Conservation (phyloP, 2,888 invertebrate genomes). For the Pilophorus perplexus region DNA sequence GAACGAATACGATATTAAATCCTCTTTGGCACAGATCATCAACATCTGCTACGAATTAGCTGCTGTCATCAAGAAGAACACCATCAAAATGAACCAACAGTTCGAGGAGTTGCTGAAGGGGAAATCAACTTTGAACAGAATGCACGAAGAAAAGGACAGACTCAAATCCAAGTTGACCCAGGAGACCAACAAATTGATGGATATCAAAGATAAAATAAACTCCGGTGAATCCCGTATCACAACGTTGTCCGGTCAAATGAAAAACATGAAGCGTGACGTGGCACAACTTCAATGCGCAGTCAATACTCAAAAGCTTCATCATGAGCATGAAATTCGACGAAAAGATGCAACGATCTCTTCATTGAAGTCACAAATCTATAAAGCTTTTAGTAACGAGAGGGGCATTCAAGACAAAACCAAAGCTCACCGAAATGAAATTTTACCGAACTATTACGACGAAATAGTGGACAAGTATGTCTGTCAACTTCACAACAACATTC, state of each 20-base stretch:
- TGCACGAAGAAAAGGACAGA: background rate
- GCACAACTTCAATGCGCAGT: constrained; percentile 3
- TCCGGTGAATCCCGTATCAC: background rate
- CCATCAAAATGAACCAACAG: background rate
- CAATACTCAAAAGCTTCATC: constrained; percentile 11
- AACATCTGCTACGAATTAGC: constrained; percentile 32
- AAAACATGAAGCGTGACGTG: constrained; percentile 17
- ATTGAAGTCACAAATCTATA: constrained; percentile 21
- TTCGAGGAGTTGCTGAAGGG: background rate
- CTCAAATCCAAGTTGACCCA: background rate
- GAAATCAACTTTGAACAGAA: constrained; percentile 4
- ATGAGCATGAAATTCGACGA: constrained; percentile 25
- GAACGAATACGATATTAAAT: background rate
- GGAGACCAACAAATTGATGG: constrained; percentile 1
- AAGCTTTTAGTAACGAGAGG: constrained; percentile 5
- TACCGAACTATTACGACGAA: constrained; percentile 19
- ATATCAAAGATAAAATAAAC: background rate
- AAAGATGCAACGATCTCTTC: constrained; percentile 8
- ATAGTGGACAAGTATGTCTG: constrained; percentile 25
- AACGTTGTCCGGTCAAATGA: background rate
- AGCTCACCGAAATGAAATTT: background rate
- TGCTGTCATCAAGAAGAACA: background rate
- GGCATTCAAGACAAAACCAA: background rate
- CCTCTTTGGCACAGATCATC: background rate
- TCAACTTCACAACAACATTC: constrained; percentile 29